Percentiles rank a stretch among this genome's conserved stretches.
Evolutionary conservation across 2,888 invertebrate genomes (phyloP).

Genomic region (Pyralis farinalis): DNA sequence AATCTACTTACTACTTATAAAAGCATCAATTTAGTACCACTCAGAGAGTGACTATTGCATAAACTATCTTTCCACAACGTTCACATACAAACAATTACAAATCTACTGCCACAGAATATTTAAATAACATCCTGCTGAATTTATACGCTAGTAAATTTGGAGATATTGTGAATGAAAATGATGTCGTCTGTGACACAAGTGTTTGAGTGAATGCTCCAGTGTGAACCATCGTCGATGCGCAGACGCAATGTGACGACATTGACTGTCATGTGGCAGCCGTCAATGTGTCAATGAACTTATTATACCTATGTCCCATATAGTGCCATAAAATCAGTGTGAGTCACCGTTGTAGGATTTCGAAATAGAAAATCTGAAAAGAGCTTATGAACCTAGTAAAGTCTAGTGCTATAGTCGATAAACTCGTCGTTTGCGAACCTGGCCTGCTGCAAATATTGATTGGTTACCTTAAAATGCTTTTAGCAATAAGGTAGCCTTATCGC

Average conservation of each 20-base stretch:
- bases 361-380: slow-evolving; percentile 8
- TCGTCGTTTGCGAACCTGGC: too few species aligned
- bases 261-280: slow-evolving; percentile 51
- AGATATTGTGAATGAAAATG: slow-evolving; percentile 4
- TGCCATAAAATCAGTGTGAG: slow-evolving; percentile 30
- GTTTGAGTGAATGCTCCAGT: slow-evolving; percentile 11
- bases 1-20: slow-evolving; percentile 34
- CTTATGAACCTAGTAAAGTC: too few species aligned
- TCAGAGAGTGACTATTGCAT: slow-evolving; percentile 38
- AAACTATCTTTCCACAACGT: slow-evolving; percentile 28
- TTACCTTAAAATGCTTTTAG: too few species aligned
- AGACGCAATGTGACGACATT: slow-evolving; percentile 43
- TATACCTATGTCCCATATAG: slow-evolving; percentile 46
- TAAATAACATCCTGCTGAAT: slow-evolving; percentile 1
- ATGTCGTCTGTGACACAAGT: slow-evolving; percentile 17
- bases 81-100: slow-evolving; percentile 6
- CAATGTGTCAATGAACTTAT: slow-evolving; percentile 61
- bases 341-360: slow-evolving; percentile 17
- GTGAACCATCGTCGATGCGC: slow-evolving; percentile 22
- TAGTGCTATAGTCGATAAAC: too few species aligned
- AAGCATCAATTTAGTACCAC: slow-evolving; percentile 32
- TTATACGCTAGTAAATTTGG: slow-evolving; percentile 1
- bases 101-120: slow-evolving; percentile 6
- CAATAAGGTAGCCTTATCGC: too few species aligned
- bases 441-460: too few species aligned